Conservation (phyloP, 2,888 invertebrate species). For the Phortica magna region DNA sequence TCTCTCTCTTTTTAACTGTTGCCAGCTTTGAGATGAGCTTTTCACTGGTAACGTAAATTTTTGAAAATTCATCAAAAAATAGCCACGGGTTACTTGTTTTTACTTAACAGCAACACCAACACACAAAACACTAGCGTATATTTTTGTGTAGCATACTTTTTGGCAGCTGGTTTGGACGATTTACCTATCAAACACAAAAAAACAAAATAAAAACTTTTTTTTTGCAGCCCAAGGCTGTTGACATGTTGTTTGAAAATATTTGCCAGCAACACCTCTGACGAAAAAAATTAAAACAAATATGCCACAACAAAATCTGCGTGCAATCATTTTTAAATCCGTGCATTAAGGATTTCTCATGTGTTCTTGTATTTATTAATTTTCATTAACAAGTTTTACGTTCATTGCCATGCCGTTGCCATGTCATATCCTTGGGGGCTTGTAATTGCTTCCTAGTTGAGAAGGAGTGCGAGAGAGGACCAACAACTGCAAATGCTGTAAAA, state of each 20-base stretch:
- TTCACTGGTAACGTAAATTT: neutral
- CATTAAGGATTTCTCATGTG: neutral
- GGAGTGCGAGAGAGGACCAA: neutral
- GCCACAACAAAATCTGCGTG: neutral
- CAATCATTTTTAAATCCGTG: neutral
- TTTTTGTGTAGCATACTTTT: neutral
- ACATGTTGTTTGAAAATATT: slow-evolving; percentile 19
- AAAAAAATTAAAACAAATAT: neutral
- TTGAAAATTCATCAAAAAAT: slow-evolving; percentile 1
- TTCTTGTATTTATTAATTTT: slow-evolving; percentile 14
- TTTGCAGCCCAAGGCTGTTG: neutral
- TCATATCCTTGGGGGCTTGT: neutral
- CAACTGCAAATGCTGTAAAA: neutral
- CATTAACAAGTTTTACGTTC: slow-evolving; percentile 15
- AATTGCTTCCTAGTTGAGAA: neutral
- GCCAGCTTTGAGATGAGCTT: neutral
- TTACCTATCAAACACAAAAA: neutral
- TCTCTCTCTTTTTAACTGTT: neutral
- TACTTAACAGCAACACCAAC: neutral
- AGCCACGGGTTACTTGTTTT: slow-evolving; percentile 6
- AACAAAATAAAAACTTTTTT: neutral
- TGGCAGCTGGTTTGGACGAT: neutral
- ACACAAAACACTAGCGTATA: neutral
- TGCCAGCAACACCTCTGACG: neutral
- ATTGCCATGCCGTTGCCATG: neutral